These are phyloP conservation scores for Ammodytes dubius DNA, from an alignment of 2,113 vertebrate species.

Conservation along the genomic window DNA sequence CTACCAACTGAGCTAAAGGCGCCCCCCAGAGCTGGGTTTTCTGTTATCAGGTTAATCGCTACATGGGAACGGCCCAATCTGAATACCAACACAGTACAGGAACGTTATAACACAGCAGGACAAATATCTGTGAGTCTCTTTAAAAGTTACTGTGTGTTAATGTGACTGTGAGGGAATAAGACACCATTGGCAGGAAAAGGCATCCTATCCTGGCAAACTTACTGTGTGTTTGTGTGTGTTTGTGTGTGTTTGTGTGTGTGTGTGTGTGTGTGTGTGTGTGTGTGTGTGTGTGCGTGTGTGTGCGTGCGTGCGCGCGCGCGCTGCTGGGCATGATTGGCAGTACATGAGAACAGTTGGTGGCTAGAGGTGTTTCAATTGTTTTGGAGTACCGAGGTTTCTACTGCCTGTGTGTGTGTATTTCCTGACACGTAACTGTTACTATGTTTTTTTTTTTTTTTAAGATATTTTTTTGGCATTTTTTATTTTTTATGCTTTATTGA, in stretches of 20 bases:
- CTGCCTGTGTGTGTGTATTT: not conserved
- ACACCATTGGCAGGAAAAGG: conserved; percentile 35
- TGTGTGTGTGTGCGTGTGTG: no score
- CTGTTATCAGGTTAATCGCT: conserved; percentile 24
- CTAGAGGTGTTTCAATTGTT: not conserved
- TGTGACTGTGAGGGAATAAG: conserved; percentile 36
- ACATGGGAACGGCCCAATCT: conserved; percentile 15
- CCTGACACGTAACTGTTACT: not conserved
- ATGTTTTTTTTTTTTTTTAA: no score
- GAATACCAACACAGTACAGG: conserved; percentile 41
- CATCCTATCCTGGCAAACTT: conserved; percentile 22
- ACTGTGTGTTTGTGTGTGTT: conserved; percentile 10
- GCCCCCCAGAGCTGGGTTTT: conserved; percentile 23
- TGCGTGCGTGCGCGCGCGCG: no score
- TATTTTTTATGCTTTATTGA: no score
- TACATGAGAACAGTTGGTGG: not conserved
- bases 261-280: no score
- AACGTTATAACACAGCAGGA: conserved; percentile 12
- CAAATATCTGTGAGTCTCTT: not conserved
- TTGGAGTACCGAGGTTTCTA: not conserved
- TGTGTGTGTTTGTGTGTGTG: not conserved
- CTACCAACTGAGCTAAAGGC: no score
- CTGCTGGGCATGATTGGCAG: not conserved
- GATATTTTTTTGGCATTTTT: no score
- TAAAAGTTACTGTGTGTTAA: not conserved